A percentile compares a stretch with the other conserved stretches of the same genome.
Evolutionary conservation across 2,113 vertebrate species (phyloP).

Genomic region (Platysteira castanea): DNA sequence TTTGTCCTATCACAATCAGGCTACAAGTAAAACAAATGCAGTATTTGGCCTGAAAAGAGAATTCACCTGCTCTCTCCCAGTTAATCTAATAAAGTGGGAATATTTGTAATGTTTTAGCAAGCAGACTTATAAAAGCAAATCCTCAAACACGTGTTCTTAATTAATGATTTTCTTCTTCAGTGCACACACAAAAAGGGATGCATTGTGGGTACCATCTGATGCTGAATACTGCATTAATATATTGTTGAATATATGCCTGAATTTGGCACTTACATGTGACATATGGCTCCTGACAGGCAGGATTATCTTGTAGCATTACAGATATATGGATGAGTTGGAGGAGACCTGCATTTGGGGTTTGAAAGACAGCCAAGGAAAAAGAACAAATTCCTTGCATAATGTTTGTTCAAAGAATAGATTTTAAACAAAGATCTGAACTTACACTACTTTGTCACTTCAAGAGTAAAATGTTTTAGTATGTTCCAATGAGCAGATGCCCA

Average conservation of each 20-base stretch:
- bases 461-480: background rate
- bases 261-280: background rate
- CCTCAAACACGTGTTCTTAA: background rate
- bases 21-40: background rate
- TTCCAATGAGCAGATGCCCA: constrained; percentile 22
- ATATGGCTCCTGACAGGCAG: background rate
- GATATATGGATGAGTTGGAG: background rate
- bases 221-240: background rate
- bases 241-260: background rate
- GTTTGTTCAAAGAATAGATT: background rate
- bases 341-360: background rate
- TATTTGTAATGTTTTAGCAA: background rate
- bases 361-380: background rate
- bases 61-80: background rate
- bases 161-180: background rate
- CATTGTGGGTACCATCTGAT: background rate
- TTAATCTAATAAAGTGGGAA: background rate
- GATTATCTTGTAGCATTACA: background rate
- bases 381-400: background rate
- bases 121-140: background rate
- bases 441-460: background rate
- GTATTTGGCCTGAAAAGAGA: background rate
- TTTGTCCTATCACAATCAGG: background rate
- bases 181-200: background rate
- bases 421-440: background rate